phyloP scores from a whole-genome alignment of 2,888 invertebrate genomes.

The Scrobipalpa atriplicella region DNA sequence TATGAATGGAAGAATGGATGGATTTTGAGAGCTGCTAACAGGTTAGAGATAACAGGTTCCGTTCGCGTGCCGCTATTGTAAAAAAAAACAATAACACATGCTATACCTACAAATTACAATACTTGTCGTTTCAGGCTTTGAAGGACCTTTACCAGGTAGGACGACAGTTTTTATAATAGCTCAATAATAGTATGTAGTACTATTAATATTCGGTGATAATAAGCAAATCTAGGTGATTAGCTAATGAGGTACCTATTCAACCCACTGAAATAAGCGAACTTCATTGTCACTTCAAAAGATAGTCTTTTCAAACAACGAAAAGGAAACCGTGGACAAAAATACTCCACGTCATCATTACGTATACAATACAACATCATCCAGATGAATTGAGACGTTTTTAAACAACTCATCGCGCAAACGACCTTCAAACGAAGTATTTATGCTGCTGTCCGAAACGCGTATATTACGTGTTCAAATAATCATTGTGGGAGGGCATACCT shows the following conservation, averaged over 20 bases:
- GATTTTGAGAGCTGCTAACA: background rate
- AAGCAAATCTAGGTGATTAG: background rate
- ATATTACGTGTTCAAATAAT: slow-evolving; percentile 17
- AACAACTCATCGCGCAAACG: slow-evolving; percentile 13
- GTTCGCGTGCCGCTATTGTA: background rate
- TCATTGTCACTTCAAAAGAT: no score
- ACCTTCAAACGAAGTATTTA: slow-evolving; percentile 7
- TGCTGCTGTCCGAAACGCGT: background rate
- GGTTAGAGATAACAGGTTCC: slow-evolving; percentile 4
- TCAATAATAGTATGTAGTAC: background rate
- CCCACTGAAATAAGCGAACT: no score
- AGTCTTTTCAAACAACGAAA: no score
- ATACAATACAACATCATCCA: background rate
- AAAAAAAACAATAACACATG: background rate
- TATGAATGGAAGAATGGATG: background rate
- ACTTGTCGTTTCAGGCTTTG: background rate
- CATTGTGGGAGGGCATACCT: slow-evolving; percentile 24
- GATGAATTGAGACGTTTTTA: slow-evolving; percentile 10
- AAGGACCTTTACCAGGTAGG: background rate
- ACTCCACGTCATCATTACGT: background rate
- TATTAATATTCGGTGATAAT: no score
- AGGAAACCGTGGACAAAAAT: no score
- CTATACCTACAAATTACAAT: background rate
- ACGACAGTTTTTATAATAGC: background rate
- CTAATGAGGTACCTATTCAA: background rate